A percentile compares a stretch with the other conserved stretches of the same genome.
Conservation (phyloP, 2,113 vertebrate species). For the Protobothrops flavoviridis region DNA sequence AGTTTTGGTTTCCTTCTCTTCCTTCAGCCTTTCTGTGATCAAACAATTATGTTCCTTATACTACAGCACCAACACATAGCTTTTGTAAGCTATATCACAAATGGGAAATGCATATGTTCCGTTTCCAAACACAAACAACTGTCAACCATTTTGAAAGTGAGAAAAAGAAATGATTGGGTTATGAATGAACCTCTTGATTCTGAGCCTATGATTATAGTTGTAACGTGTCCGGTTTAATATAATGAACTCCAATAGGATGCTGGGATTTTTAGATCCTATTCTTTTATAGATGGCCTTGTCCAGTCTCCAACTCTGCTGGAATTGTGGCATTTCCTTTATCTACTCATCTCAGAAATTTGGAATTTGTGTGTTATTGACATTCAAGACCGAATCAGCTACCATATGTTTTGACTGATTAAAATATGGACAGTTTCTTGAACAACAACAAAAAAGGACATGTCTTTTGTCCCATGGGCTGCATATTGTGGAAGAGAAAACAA, state of each 20-base stretch:
- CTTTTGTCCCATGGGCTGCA: neutral
- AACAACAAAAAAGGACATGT: neutral
- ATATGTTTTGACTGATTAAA: neutral
- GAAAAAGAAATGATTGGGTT: neutral
- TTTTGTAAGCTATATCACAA: neutral
- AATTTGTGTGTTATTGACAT: neutral
- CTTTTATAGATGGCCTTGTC: neutral
- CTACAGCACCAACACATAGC: neutral
- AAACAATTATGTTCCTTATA: neutral
- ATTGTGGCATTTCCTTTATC: neutral
- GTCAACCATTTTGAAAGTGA: neutral
- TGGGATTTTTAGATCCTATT: neutral
- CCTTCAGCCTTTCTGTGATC: neutral
- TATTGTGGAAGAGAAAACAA: neutral
- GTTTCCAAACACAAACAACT: neutral
- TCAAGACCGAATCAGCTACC: neutral
- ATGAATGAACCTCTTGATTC: neutral
- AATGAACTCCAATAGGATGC: neutral
- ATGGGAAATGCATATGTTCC: neutral
- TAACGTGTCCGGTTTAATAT: no score
- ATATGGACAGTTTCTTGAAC: neutral
- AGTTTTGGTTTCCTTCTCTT: conserved; percentile 37
- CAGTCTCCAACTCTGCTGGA: neutral
- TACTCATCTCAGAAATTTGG: neutral
- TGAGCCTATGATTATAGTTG: neutral